phyloP scores from a whole-genome alignment of 2,113 vertebrate species.

The Prolemur simus region DNA sequence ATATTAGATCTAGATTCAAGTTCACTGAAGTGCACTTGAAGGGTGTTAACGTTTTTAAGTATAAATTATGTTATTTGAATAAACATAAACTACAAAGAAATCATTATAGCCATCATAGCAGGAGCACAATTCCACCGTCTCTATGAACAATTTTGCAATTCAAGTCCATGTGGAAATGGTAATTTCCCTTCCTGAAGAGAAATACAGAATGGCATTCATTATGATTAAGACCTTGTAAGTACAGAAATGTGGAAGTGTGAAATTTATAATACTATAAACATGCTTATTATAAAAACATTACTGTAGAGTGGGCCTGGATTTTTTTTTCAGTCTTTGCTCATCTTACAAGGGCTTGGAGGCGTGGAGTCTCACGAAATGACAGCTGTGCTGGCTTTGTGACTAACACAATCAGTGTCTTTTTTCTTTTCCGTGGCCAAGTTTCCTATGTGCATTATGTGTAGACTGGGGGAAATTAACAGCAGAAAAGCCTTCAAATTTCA shows the following conservation, averaged over 20 bases:
- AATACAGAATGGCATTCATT: constrained; percentile 52
- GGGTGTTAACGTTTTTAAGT: constrained; percentile 10
- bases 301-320: background rate
- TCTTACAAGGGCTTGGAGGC: constrained; percentile 14
- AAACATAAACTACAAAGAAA: constrained; percentile 59
- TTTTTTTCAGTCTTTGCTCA: background rate
- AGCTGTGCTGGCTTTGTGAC: background rate
- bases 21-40: background rate
- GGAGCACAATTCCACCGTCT: background rate
- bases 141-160: constrained; percentile 47
- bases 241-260: constrained; percentile 46
- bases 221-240: constrained; percentile 36
- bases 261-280: constrained; percentile 50
- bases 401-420: background rate
- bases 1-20: background rate
- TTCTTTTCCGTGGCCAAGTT: background rate
- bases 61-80: constrained; percentile 43
- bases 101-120: background rate
- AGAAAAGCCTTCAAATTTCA: background rate
- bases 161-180: constrained; percentile 32
- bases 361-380: background rate
- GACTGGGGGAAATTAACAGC: background rate
- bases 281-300: background rate
- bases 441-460: background rate
- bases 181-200: constrained; percentile 48